Evolutionary conservation across 2,888 invertebrate genomes (phyloP).

Genomic region (Acleris emargana): DNA sequence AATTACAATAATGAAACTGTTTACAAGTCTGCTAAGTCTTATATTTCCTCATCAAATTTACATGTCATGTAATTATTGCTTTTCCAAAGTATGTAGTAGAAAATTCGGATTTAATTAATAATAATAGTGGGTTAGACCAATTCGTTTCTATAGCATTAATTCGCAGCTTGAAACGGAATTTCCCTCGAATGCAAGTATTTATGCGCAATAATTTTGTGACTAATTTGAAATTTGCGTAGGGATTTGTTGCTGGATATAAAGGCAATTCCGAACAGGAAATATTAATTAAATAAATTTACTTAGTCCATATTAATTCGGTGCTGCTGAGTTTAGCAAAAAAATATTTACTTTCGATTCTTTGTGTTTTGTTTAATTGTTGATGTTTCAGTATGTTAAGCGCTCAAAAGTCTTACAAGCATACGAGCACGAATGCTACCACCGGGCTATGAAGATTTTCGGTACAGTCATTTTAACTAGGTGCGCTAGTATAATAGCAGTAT

Average conservation of each 20-base stretch:
- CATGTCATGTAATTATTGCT: background rate
- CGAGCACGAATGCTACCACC: too few relatives aligned
- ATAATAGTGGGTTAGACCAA: slow-evolving; percentile 10
- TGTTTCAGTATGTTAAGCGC: too few relatives aligned
- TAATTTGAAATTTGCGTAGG: slow-evolving; percentile 15
- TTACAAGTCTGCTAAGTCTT: too few relatives aligned
- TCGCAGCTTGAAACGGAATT: background rate
- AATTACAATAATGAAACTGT: too few relatives aligned
- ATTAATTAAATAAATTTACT: background rate
- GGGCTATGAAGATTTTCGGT: too few relatives aligned
- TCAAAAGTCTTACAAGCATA: too few relatives aligned
- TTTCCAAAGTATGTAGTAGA: background rate
- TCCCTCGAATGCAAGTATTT: slow-evolving; percentile 7
- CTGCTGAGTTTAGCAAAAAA: too few relatives aligned
- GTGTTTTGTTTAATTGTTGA: too few relatives aligned
- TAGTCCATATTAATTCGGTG: background rate
- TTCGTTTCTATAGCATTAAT: slow-evolving; percentile 8
- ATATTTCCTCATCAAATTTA: background rate
- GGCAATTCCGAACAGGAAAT: slow-evolving; percentile 6
- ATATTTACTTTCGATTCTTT: too few relatives aligned
- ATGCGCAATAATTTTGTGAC: slow-evolving; percentile 2
- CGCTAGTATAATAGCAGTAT: too few relatives aligned
- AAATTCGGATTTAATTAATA: slow-evolving; percentile 6
- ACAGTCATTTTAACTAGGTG: too few relatives aligned
- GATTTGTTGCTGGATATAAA: background rate